phyloP scores from a whole-genome alignment of 2,888 invertebrate genomes.

The Watsonalla binaria region DNA sequence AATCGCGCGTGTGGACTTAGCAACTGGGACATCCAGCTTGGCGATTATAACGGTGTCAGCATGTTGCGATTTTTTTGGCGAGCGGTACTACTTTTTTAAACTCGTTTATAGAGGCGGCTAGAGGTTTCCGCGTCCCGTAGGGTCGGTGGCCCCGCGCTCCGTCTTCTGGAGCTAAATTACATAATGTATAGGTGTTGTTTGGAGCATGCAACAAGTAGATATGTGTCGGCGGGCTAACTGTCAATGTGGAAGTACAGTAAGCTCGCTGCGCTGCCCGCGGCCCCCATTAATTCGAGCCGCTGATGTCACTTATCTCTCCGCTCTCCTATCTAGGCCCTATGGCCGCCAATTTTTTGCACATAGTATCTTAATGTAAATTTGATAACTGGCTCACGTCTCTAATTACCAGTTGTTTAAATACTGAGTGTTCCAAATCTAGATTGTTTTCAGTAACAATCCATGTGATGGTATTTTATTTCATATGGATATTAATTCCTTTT shows the following conservation, averaged over 20 bases:
- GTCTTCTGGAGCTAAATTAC: conserved; percentile 77
- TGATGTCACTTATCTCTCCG: conserved; percentile 78
- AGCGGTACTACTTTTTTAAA: conserved; percentile 80
- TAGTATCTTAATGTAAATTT: conserved; percentile 67
- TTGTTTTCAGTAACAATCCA: conserved; percentile 41
- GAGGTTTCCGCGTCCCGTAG: conserved; percentile 78
- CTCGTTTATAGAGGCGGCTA: conserved; percentile 78
- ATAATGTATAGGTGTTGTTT: conserved; percentile 76
- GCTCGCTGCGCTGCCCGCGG: conserved; percentile 73
- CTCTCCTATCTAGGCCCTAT: conserved; percentile 78
- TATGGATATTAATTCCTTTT: conserved; percentile 15
- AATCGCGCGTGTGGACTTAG: conserved; percentile 65
- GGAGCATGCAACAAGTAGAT: conserved; percentile 78
- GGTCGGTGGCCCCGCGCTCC: conserved; percentile 74
- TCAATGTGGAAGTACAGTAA: conserved; percentile 78
- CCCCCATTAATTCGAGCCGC: conserved; percentile 78
- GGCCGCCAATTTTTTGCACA: conserved; percentile 76
- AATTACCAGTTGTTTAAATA: conserved; percentile 63
- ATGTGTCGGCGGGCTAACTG: conserved; percentile 78
- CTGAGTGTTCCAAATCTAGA: conserved; percentile 51
- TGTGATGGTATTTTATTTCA: conserved; percentile 32
- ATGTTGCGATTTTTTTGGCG: conserved; percentile 80
- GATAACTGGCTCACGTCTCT: conserved; percentile 65
- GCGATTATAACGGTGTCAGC: conserved; percentile 80
- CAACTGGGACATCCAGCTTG: conserved; percentile 78